Conservation (phyloP, 2,797 vertebrate species). For the Tapirus indicus region DNA sequence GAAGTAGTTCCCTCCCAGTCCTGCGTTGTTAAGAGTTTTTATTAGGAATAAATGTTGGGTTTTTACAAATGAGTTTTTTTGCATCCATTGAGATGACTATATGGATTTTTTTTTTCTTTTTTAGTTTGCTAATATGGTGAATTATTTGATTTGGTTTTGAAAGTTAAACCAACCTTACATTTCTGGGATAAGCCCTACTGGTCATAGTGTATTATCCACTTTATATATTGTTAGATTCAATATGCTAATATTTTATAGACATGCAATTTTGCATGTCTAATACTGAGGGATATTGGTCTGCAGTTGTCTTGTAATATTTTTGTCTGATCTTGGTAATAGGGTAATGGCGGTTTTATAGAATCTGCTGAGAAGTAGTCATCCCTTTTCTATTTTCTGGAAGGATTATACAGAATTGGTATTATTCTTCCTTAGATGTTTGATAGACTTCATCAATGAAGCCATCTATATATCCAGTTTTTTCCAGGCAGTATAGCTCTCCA, state of each 20-base stretch:
- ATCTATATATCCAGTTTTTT: background rate
- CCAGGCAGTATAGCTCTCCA: background rate
- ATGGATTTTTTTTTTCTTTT: background rate
- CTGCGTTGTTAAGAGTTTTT: background rate
- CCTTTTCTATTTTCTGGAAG: too few species aligned
- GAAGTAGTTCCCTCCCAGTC: background rate
- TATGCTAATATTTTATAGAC: background rate
- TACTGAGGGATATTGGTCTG: background rate
- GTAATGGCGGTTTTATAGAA: too few species aligned
- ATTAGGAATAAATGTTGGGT: background rate
- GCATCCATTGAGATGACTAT: background rate
- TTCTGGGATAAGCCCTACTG: background rate
- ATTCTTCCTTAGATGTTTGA: background rate
- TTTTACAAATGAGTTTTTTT: conserved; percentile 11
- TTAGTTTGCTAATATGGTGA: conserved; percentile 40
- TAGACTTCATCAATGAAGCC: background rate
- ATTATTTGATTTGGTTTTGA: conserved; percentile 8
- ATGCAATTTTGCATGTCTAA: conserved; percentile 1
- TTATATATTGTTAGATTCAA: background rate
- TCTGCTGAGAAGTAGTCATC: too few species aligned
- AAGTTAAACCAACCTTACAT: background rate
- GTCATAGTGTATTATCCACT: background rate
- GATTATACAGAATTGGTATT: background rate
- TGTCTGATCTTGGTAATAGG: background rate
- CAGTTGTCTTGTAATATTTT: background rate